phyloP scores from a whole-genome alignment of 2,888 invertebrate species.

The Chrysolina haemoptera region DNA sequence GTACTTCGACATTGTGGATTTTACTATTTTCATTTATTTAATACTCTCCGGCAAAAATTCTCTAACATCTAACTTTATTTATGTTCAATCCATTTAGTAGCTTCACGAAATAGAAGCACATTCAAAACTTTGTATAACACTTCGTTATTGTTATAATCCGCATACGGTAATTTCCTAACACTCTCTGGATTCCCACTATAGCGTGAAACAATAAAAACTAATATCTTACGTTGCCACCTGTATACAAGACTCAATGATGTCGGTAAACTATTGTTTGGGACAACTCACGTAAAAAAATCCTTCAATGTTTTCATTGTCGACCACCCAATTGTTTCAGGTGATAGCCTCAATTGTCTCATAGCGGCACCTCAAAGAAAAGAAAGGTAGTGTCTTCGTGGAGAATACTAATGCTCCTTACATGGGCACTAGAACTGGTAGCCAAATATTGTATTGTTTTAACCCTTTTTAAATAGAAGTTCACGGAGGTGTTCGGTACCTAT shows the following conservation, averaged over 20 bases:
- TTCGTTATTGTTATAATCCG: too few species aligned
- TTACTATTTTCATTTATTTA: too few species aligned
- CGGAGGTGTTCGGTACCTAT: too few species aligned
- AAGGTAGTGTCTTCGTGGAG: neutral
- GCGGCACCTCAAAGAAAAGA: conserved; percentile 3
- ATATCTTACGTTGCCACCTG: neutral
- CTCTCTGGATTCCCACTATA: neutral
- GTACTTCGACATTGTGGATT: too few species aligned
- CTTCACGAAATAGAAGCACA: too few species aligned
- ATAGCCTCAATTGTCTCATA: conserved; percentile 45
- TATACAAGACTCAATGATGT: conserved; percentile 10
- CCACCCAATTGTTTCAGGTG: conserved; percentile 49
- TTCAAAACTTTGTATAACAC: too few species aligned
- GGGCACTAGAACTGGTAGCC: conserved; percentile 3
- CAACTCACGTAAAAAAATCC: conserved; percentile 1
- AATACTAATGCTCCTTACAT: conserved; percentile 4
- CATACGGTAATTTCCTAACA: neutral
- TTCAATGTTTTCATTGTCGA: conserved; percentile 29
- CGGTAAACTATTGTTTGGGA: conserved; percentile 1
- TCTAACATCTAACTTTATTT: too few species aligned
- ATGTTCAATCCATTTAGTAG: too few species aligned
- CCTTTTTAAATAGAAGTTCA: too few species aligned
- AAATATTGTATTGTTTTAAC: neutral
- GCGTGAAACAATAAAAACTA: conserved; percentile 5
- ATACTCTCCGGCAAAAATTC: too few species aligned